phyloP scores from a whole-genome alignment of 2,113 vertebrate genomes.

The Pteropus alecto region DNA sequence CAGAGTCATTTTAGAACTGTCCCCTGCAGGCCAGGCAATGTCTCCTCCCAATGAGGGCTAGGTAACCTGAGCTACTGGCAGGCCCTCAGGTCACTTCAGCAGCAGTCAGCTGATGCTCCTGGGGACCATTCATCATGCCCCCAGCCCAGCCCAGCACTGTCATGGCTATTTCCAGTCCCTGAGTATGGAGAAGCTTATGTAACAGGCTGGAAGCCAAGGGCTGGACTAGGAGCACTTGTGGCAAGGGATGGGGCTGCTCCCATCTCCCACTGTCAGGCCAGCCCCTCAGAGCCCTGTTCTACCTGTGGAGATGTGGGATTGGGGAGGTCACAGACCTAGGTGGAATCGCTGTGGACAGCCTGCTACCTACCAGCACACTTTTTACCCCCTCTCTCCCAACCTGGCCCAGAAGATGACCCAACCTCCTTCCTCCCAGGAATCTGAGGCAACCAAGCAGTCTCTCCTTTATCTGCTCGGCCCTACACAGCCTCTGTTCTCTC shows the following conservation, averaged over 20 bases:
- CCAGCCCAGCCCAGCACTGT: not conserved
- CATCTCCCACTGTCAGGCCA: not conserved
- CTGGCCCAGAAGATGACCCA: not conserved
- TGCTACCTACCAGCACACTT: not conserved
- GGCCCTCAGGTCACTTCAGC: slow-evolving; percentile 57
- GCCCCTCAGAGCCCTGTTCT: not conserved
- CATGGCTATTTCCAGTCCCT: slow-evolving; percentile 53
- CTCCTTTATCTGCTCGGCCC: not conserved
- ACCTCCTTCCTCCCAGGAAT: not conserved
- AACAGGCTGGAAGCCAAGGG: slow-evolving; percentile 36
- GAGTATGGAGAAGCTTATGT: slow-evolving; percentile 41
- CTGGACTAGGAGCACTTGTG: not conserved
- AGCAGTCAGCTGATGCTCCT: slow-evolving; percentile 52
- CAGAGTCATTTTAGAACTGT: slow-evolving; percentile 18
- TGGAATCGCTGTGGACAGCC: not conserved
- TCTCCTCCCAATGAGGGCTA: not conserved
- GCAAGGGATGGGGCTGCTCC: not conserved
- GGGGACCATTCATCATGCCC: slow-evolving; percentile 57
- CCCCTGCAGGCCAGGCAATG: not conserved
- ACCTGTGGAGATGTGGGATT: not conserved
- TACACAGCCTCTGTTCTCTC: not conserved
- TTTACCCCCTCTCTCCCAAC: not conserved
- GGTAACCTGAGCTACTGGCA: slow-evolving; percentile 55
- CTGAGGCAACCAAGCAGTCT: not conserved
- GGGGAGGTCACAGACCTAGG: not conserved